Evolutionary conservation across 2,113 vertebrate genomes (phyloP), one percentile per base, ranked within the genome.

Genomic region (Rafetus swinhoei): DNA sequence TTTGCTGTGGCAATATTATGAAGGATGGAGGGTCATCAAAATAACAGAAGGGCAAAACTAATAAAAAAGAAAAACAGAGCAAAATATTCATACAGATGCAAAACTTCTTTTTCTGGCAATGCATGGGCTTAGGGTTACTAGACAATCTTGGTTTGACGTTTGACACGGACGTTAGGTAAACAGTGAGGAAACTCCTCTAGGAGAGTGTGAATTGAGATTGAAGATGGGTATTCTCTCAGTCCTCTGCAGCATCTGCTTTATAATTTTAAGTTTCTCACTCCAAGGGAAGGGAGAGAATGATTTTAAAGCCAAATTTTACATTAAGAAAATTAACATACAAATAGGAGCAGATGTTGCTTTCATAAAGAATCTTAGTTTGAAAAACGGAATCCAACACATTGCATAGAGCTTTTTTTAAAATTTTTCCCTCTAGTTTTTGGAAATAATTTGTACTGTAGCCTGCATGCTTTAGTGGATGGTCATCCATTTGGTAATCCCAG

Each of bases 311-410:
- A 93, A 82, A 94, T 93, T 96, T 95, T 87, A 91, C 96, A 96
- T 92, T 69, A 82, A 86, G 89, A 39, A 91, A 92, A 97, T 95
- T 97, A 97, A 82, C 97, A 97, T 97, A 95, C 92, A 97, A 97
- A 97, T 96, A 79, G 86, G 56, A 97, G 84, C 95, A 97, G 97
- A 96, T 97, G 96, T 93, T 95, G 88, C 92, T 94, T 96, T 97
- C 94, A 92, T 89, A 85, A 95, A 92, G 77, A 92, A 94, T 95
- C 93, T 79, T 57, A 94, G 84, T 45, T 53, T 92, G 77, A 5
- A 89, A 39, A 86, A 86, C 60, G 92, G 86, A 87, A 32, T 76
- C 74, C 25, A 69, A 69, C 55, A 62, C 57, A 27, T 13, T 79
- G 57, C 57, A 85, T 16, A 77, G 85, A 59, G 25, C 87, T 95